Evolutionary conservation across 2,113 vertebrate species (phyloP).

Genomic region (Platichthys stellatus): DNA sequence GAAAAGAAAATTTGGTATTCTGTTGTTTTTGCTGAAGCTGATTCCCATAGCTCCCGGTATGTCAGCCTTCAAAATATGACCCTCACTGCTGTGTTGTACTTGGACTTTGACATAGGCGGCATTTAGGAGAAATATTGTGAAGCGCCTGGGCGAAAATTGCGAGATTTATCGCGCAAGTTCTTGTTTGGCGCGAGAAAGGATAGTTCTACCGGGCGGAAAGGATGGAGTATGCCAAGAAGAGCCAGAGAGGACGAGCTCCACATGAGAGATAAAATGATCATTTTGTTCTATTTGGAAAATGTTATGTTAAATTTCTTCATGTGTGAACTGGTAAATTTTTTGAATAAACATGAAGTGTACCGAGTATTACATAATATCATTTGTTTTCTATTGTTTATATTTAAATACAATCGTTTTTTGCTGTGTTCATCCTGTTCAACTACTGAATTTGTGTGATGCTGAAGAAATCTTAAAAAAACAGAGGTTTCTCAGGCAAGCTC

Average conservation of each 20-base stretch:
- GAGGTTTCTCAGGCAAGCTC: no score
- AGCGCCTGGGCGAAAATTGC: not conserved
- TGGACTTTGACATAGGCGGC: slow-evolving; percentile 50
- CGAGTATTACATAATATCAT: not conserved
- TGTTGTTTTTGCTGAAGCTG: slow-evolving; percentile 65
- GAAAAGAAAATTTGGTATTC: slow-evolving; percentile 67
- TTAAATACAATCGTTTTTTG: no score
- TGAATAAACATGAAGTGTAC: no score
- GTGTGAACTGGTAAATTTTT: no score
- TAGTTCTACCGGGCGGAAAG: not conserved
- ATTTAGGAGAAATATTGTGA: slow-evolving; percentile 61
- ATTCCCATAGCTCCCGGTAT: not conserved
- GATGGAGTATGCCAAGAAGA: not conserved
- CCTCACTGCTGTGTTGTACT: slow-evolving; percentile 66
- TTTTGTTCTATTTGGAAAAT: not conserved
- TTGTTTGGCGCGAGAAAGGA: not conserved
- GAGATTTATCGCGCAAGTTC: not conserved
- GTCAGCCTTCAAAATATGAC: slow-evolving; percentile 70
- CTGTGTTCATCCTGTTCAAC: no score
- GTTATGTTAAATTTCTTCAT: not conserved
- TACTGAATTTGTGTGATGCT: no score
- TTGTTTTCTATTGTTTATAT: not conserved
- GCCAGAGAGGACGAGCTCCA: not conserved
- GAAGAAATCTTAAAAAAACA: no score
- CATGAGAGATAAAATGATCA: not conserved